Evolutionary conservation across 2,888 invertebrate species (phyloP), one percentile per base, ranked within the genome.

Genomic region (Lydus trimaculatus): DNA sequence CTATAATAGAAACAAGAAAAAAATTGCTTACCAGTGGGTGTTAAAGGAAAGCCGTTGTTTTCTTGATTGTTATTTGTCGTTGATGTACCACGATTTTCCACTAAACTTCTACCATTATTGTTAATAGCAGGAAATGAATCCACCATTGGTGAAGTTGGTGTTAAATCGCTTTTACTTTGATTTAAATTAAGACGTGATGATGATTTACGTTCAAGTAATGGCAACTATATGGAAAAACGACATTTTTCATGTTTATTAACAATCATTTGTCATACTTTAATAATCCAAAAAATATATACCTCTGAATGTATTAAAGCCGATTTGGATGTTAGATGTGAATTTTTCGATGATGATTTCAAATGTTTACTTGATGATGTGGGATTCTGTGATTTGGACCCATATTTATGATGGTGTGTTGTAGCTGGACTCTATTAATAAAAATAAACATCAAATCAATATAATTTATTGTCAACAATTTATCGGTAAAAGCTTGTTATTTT

Each of bases 121-220:
- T 85, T 85, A 70, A 85, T 84, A 33, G 81, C 79, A 25, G 84
- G 84, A 73, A 85, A 81, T n/a, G 81, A 75, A 67, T 84, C 83
- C 43, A 78, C 79, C 73, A 80, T 79, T 9, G 84, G 82, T 62
- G 84, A 82, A 59, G 78, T 74, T 36, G 84, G 83, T 9, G 82
- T 83, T 23, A 81, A 80, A 31, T 77, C 78, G 39, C 81, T 76
- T 69, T 84, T 83, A 60, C 81, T 79, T 69, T 81, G 81, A 69
- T 83, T 80, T 33, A 82, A 77, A 69, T 84, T 80, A 67, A 82
- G 79, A 69, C 84, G 73, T 68, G 83, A 82, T 63, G 84, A 79
- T 66, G 83, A 80, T 77, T 84, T 85, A 70, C 81, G 82, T 70
- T 84, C 85, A 72, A 85, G 78, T 72, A 82, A 78, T 65, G 84